Evolutionary conservation across 2,797 vertebrate species (phyloP), one percentile per base, ranked within the genome.

Genomic region (Phalloptychus januarius): DNA sequence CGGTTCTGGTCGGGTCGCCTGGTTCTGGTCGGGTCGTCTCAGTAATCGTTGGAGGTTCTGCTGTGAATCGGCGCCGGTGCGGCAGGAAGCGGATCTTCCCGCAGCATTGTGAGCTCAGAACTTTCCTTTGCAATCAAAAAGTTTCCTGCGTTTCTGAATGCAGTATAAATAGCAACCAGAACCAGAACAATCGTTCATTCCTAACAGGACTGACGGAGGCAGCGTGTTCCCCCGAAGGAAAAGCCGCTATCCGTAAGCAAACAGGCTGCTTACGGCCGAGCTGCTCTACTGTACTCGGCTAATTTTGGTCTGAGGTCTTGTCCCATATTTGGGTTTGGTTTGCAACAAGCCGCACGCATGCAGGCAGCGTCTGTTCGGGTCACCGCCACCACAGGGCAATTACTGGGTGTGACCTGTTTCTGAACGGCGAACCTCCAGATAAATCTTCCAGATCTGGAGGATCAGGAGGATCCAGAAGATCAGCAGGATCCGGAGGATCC

Each of bases 101-200:
- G 81, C 79, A 81, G 89, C 88, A 91, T 88, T 91, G 91, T 93
- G 87, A 79, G 69, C 80, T 36, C 83, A 88, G 74, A 90, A 90
- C 84, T 86, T 87, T 87, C 85, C 81, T 83, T 76, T 81, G 89
- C 90, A 91, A 94, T 92, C 93, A 94, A 92, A 93, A 90, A 78
- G 89, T 93, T 94, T 94, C 93, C 92, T 94, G 93, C 91, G 88
- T 93, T 91, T 91, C 91, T 91, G 83, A 84, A 89, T 83, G 81
- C 71, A 65, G 76, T 89, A 92, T 87, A 91, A 94, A 95, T 93
- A 93, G 90, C 81, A 69, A 50, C 84, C n/a, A 89, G 89, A 94
- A 95, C 94, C 93, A 95, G 87, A 84, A 93, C 89, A 88, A 87
- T 88, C 86, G 80, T 79, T 91, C 90, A 86, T 86, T 72, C 83